Base-by-base conservation (phyloP, 2,888 invertebrate genomes). In the Plagodis pulveraria region DNA sequence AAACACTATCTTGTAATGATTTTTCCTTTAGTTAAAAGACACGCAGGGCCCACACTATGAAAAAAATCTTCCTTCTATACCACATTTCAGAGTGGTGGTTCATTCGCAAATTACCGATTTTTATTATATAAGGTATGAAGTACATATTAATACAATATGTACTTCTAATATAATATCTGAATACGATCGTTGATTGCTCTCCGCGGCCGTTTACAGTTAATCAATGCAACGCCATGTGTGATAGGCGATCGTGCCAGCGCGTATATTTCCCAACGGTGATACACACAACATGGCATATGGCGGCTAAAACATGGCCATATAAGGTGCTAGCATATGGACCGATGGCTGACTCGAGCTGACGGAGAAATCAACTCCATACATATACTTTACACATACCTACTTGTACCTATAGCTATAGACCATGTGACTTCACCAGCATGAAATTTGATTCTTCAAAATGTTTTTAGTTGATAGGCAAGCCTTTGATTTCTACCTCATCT, bases 281-380 rank as follows among this genome's bases (percentile, higher is more conserved):
- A 76, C 71, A 66, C 70, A 71, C 74, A 69, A 73, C 72, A 76
- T 72, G 76, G 78, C 89, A 89, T 87, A 90, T 90, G 90, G 89
- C 84, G 75, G 66, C 87, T 88, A 87, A 86, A 84, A 79, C 85
- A 65, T 72, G 63, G 57, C 91, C 89, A 74, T 87, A 80, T 86
- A 88, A 69, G 87, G 89, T 64, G 58, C 59, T 69, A 70, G 77
- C 84, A 86, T 83, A 85, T 84, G 85, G 80, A 73, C 69, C 73
- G 68, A 65, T 60, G 60, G 63, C 66, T 55, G 69, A 76, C 70
- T 72, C 71, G 70, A 66, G 65, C 70, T 72, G 76, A 78, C 81
- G 77, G 81, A 78, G 76, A 83, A 83, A 75, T 76, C 73, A 73
- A 68, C 75, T 73, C 32, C 12, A 44, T 44, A 44, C 44, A 32